Base-by-base conservation (phyloP, 2,888 invertebrate genomes). In the Kryphioiulus occultus region DNA sequence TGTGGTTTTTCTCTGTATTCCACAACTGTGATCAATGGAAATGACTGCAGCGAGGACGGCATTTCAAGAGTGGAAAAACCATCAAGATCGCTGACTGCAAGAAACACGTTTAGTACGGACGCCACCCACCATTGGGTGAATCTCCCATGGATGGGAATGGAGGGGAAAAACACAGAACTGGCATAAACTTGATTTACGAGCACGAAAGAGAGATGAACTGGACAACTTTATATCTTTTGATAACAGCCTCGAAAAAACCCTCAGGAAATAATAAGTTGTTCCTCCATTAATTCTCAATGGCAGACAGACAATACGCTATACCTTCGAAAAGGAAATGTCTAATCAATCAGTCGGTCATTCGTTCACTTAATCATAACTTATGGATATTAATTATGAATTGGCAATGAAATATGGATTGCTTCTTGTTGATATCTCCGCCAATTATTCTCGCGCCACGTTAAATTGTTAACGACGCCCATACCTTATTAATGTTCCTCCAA, bases 1-100 rank as follows among this genome's bases (percentile, higher is more conserved):
- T 84, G 84, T 84, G 84, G 84, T 84, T 26, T 84, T 84, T 84
- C 84, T 84, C 39, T 30, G 19, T 84, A 12, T 32, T 84, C 84
- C 35, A 30, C 30, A 4, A 19, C 3, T 59, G 17, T 84, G 84
- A 84, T 26, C 32, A 84, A 84, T 84, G 84, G 84, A 84, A 32
- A 39, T 30, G 84, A 84, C 39, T 35, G 84, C 30, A 19, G n/a
- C n/a, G 9, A 59, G 59, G 22, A 19, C 17, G 17, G 12, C 59
- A n/a, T 19, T 19, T n/a, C 59, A 39, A 9, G 3, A n/a, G n/a
- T n/a, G 59, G 19, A n/a, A 19, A n/a, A 59, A 59, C 15, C 12
- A 17, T 17, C 47, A 47, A 47, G 47, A 47, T 47, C 47, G 47
- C n/a, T 59, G 59, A 19, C 59, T 59, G 59, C n/a, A 59, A 5